These are phyloP conservation scores for Pomacea canaliculata DNA, from an alignment of 2,888 invertebrate genomes.

Conservation along the genomic window DNA sequence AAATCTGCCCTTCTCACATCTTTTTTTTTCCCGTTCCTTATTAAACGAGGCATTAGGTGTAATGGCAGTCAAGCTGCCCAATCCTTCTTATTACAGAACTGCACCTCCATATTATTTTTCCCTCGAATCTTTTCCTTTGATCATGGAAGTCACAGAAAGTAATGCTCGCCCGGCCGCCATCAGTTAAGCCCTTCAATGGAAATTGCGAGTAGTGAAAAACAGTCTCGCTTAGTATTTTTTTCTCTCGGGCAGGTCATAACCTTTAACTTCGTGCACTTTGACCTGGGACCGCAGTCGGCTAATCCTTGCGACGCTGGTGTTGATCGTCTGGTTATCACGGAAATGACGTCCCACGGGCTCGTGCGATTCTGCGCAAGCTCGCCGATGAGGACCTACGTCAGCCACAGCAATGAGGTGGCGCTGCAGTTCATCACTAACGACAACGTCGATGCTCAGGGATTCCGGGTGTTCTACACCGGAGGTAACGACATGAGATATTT, in stretches of 20 bases:
- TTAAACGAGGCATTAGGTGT: no score
- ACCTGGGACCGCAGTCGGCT: slow-evolving; percentile 49
- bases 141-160: no score
- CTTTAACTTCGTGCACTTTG: slow-evolving; percentile 57
- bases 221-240: no score
- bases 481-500: slow-evolving; percentile 38
- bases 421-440: slow-evolving; percentile 56
- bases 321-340: slow-evolving; percentile 54
- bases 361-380: slow-evolving; percentile 49
- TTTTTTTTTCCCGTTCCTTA: no score
- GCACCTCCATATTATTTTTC: no score
- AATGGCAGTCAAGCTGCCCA: no score
- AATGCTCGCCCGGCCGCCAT: no score
- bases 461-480: slow-evolving; percentile 57
- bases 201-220: no score
- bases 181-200: no score
- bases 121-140: no score
- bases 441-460: slow-evolving; percentile 60
- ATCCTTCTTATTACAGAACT: no score
- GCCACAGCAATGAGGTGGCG: slow-evolving; percentile 49
- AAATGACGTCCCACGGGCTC: slow-evolving; percentile 40
- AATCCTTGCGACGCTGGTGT: slow-evolving; percentile 48
- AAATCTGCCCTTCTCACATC: no score
- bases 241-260: slow-evolving; percentile 49
- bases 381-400: slow-evolving; percentile 51